Evolutionary conservation across 2,797 vertebrate genomes (phyloP).

Genomic region (Macropus fuliginosus): DNA sequence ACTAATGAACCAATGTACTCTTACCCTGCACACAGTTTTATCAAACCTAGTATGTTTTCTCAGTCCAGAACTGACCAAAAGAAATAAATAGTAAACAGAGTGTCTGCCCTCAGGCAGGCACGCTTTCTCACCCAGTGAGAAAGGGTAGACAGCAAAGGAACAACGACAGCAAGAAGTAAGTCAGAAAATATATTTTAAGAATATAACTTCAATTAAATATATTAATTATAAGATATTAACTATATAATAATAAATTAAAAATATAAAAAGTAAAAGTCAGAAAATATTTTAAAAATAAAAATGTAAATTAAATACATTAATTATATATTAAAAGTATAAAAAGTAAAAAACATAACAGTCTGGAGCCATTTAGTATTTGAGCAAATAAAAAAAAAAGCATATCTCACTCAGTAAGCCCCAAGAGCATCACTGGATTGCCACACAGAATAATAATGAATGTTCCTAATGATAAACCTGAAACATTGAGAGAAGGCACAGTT

Average conservation of each 20-base stretch:
- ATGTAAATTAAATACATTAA: too few relatives aligned
- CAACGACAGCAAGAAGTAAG: background rate
- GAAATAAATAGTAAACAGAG: background rate
- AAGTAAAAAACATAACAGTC: background rate
- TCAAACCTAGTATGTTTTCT: background rate
- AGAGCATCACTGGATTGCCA: background rate
- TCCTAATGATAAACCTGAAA: background rate
- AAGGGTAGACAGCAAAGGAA: background rate
- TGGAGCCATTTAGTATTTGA: background rate
- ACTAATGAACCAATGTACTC: background rate
- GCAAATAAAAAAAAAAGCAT: background rate
- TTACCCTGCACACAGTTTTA: background rate
- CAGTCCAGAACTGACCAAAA: background rate
- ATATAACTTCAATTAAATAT: background rate
- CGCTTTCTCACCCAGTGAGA: background rate
- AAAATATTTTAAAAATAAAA: background rate
- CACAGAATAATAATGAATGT: background rate
- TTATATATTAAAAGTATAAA: too few relatives aligned
- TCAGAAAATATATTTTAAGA: background rate
- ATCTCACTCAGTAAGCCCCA: background rate
- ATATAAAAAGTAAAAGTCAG: background rate
- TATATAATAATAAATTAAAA: too few relatives aligned
- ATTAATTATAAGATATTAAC: too few relatives aligned
- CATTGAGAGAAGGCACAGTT: background rate
- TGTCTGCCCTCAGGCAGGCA: background rate